A percentile compares a stretch with the other conserved stretches of the same genome.
Evolutionary conservation across 2,888 invertebrate species (phyloP).

Genomic region (Drosophila siamana): DNA sequence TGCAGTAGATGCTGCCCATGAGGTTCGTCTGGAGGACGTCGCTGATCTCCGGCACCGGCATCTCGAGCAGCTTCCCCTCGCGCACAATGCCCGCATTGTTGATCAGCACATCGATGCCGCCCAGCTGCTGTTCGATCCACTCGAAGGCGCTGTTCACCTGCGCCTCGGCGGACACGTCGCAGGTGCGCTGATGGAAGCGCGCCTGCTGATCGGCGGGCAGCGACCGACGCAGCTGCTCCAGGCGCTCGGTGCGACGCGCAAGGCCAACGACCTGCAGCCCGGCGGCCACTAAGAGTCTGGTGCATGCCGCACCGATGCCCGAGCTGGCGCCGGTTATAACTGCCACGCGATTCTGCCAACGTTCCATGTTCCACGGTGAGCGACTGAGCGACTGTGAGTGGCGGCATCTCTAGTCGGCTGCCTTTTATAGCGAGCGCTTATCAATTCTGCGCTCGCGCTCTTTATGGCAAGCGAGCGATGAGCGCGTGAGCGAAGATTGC

Average conservation of each 20-base stretch:
- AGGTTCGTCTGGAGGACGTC: slow-evolving; percentile 86
- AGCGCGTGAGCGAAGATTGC: background rate
- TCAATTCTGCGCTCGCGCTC: slow-evolving; percentile 16
- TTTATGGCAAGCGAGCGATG: slow-evolving; percentile 1
- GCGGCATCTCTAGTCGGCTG: background rate
- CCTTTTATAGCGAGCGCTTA: slow-evolving; percentile 41
- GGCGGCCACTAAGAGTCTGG: slow-evolving; percentile 84
- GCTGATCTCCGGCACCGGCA: slow-evolving; percentile 70
- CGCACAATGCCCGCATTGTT: slow-evolving; percentile 87
- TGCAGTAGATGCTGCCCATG: slow-evolving; percentile 85
- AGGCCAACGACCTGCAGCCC: slow-evolving; percentile 87
- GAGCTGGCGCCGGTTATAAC: slow-evolving; percentile 89
- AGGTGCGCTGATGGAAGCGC: slow-evolving; percentile 72
- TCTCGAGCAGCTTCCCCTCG: slow-evolving; percentile 77
- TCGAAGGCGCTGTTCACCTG: slow-evolving; percentile 87
- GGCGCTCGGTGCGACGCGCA: slow-evolving; percentile 82
- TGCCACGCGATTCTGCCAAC: slow-evolving; percentile 86
- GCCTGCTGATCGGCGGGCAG: slow-evolving; percentile 64
- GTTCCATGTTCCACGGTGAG: slow-evolving; percentile 77
- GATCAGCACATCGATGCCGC: slow-evolving; percentile 87
- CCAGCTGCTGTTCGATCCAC: slow-evolving; percentile 86
- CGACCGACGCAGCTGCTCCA: slow-evolving; percentile 66
- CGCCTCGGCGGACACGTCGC: slow-evolving; percentile 86
- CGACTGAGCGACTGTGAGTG: background rate
- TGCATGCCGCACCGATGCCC: slow-evolving; percentile 87